Conservation (phyloP, 2,113 vertebrate species). For the Peromyscus maniculatus region DNA sequence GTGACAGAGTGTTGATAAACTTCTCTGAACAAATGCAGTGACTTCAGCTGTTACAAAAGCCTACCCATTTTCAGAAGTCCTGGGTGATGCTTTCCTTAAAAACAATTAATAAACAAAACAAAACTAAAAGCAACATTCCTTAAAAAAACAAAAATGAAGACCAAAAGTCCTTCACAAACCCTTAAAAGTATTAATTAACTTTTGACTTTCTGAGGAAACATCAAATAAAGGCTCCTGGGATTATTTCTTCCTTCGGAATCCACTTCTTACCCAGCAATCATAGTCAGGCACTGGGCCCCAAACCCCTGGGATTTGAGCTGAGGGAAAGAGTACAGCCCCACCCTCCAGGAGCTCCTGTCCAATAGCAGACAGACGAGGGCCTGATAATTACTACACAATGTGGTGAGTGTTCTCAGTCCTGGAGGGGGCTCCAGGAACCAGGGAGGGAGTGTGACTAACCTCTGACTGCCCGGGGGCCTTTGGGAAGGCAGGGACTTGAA, state of each 20-base stretch:
- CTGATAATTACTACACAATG: constrained; percentile 38
- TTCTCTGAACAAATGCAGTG: not conserved
- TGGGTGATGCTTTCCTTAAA: not conserved
- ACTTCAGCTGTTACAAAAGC: not conserved
- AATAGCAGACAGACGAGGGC: not conserved
- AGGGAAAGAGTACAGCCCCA: not conserved
- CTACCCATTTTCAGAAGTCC: not conserved
- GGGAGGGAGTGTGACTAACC: constrained; percentile 75
- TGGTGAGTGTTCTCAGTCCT: constrained; percentile 51
- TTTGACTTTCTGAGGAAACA: constrained; percentile 39
- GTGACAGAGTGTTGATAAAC: not conserved
- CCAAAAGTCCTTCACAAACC: not conserved
- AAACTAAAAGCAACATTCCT: not conserved
- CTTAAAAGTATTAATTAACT: constrained; percentile 18
- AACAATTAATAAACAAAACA: not conserved
- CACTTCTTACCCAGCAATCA: not conserved
- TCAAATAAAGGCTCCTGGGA: not conserved
- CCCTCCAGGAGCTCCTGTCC: not conserved
- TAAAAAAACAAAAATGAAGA: not conserved
- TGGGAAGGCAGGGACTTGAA: constrained; percentile 72
- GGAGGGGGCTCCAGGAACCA: constrained; percentile 55
- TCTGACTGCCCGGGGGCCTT: constrained; percentile 57
- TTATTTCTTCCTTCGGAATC: not conserved
- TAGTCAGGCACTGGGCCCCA: not conserved
- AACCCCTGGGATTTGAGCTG: not conserved